Conservation (phyloP, 2,797 vertebrate species). For the Halcyon chelicuti region DNA sequence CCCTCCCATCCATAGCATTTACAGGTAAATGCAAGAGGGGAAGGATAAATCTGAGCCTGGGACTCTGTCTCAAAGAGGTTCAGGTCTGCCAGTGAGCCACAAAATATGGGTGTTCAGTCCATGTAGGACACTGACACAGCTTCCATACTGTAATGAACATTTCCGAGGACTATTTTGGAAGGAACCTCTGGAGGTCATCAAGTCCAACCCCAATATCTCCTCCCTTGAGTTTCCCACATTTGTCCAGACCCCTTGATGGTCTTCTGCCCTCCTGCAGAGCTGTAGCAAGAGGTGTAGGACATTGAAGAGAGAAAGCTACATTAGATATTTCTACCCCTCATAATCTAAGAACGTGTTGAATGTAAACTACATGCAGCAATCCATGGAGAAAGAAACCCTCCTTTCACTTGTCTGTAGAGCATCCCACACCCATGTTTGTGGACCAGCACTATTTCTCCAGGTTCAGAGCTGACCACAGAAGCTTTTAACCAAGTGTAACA, state of each 20-base stretch:
- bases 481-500: neutral
- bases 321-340: neutral
- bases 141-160: neutral
- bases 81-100: neutral
- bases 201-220: neutral
- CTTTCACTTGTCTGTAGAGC: neutral
- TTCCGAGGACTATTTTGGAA: neutral
- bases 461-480: neutral
- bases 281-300: neutral
- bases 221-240: rapidly evolving
- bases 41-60: neutral
- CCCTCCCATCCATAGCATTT: neutral
- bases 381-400: neutral
- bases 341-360: neutral
- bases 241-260: neutral
- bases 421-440: neutral
- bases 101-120: neutral
- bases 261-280: neutral
- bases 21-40: neutral
- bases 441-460: neutral
- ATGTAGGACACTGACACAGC: neutral
- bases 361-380: neutral
- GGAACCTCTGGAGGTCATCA: no score
- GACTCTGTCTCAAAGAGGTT: neutral
- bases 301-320: neutral